Evolutionary conservation across 1,140 invertebrate species (phyloP), one percentile per base, ranked within the genome.

Genomic region (Anoplophora glabripennis): DNA sequence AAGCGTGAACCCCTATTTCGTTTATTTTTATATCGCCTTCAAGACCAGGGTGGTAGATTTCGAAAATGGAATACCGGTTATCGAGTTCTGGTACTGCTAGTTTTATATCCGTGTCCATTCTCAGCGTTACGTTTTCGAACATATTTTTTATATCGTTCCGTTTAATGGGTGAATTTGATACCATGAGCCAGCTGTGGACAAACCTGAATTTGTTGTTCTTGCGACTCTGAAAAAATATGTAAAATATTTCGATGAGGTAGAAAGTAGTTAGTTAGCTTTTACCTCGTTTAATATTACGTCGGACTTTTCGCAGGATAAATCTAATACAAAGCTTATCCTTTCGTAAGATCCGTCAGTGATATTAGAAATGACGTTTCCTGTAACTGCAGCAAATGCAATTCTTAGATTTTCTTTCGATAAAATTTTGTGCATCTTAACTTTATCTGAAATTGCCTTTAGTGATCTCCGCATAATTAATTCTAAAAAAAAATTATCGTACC

Each of bases 261-360:
- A 40, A 37, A 3, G 14, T 40, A 40, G 2, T 15, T 40, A 15
- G n/a, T n/a, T 37, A 3, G 7, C 73, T 79, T 68, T 72, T 77
- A 46, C 44, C 44, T 46, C 17, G 8, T 46, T 18, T 10, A 46
- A 5, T 21, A 46, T 18, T 7, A n/a, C 10, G 8, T 18, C 4
- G 18, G 10, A 21, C 28, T 28, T 18, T 8, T 46, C 17, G 11
- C 44, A 46, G 7, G 44, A 46, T 9, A 46, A n/a, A n/a, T 46
- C 44, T 28, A 46, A 11, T 46, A 46, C 17, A n/a, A 21, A 46
- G 11, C 44, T 18, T 3, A n/a, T 40, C 38, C 38, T 40, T 11
- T 40, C 14, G 8, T n/a, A 40, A 40, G 2, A 3, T 40, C 8
- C 14, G 8, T 15, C 38, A 3, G 2, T 15, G 38, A 40, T 40